Conservation (phyloP, 2,888 invertebrate genomes). For the Drosophila nr. perissopoda region DNA sequence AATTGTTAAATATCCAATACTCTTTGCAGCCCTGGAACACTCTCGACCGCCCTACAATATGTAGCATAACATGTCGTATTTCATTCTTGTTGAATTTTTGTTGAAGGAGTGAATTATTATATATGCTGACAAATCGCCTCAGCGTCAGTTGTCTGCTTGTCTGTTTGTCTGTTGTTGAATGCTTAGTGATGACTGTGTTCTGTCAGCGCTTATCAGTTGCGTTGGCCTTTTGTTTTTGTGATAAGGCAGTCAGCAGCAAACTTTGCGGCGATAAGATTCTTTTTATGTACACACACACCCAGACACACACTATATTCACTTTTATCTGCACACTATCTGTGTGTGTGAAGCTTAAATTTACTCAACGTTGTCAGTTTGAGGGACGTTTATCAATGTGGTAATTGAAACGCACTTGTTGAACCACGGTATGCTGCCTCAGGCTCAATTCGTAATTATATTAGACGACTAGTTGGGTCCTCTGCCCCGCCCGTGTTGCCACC, state of each 20-base stretch:
- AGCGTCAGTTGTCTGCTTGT: conserved; percentile 18
- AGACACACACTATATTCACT: conserved; percentile 11
- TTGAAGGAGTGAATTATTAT: conserved; percentile 22
- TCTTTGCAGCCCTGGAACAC: conserved; percentile 39
- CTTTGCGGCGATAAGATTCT: conserved; percentile 35
- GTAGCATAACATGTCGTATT: conserved; percentile 67
- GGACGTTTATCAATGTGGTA: conserved; percentile 26
- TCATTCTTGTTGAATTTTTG: conserved; percentile 1
- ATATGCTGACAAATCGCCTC: conserved; percentile 41
- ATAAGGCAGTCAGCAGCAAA: conserved; percentile 38
- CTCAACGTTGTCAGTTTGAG: conserved; percentile 1
- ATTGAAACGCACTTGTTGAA: conserved; percentile 42
- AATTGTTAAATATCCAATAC: conserved; percentile 55
- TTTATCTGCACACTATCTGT: conserved; percentile 10
- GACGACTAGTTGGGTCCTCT: conserved; percentile 6
- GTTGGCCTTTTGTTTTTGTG: conserved; percentile 49
- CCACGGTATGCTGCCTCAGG: conserved; percentile 22
- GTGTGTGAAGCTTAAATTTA: conserved; percentile 19
- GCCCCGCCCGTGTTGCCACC: conserved; percentile 23
- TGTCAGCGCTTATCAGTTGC: conserved; percentile 56
- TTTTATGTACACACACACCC: conserved; percentile 11
- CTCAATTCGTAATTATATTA: conserved; percentile 23
- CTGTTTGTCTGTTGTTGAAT: conserved; percentile 26
- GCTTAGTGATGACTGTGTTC: conserved; percentile 36
- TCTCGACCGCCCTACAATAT: conserved; percentile 44